phyloP scores from a whole-genome alignment of 2,113 vertebrate genomes.

The Microcebus ravelobensis region DNA sequence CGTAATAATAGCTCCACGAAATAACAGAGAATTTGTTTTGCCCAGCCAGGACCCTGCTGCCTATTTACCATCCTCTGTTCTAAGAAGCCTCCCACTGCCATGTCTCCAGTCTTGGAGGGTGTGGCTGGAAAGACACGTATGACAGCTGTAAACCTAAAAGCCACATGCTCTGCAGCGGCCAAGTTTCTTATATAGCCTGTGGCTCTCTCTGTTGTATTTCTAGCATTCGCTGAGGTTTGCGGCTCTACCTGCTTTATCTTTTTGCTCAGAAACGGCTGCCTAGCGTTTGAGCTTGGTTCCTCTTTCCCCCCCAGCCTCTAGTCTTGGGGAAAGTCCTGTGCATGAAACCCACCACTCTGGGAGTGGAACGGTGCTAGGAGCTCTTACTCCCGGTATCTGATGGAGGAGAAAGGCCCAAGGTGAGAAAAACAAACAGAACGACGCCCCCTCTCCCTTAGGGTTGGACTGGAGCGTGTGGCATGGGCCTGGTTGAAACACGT shows the following conservation, averaged over 20 bases:
- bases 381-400: not conserved
- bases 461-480: not conserved
- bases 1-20: constrained; percentile 6
- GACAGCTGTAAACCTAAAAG: constrained; percentile 23
- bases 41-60: not conserved
- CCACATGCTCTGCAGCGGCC: not conserved
- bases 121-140: constrained; percentile 41
- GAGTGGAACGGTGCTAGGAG: not conserved
- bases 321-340: not conserved
- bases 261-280: not conserved
- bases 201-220: not conserved
- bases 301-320: not conserved
- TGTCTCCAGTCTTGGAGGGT: constrained; percentile 33
- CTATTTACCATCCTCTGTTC: not conserved
- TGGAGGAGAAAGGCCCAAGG: not conserved
- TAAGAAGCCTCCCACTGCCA: not conserved
- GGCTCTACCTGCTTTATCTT: constrained; percentile 42
- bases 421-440: not conserved
- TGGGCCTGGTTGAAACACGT: not conserved
- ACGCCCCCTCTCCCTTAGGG: not conserved
- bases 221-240: not conserved
- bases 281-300: not conserved
- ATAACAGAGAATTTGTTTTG: not conserved
- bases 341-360: not conserved
- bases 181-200: not conserved